Percentiles rank a stretch among this genome's conserved stretches.
These are phyloP conservation scores for Arenaria interpres DNA, from an alignment of 2,113 vertebrate species.

Conservation along the genomic window DNA sequence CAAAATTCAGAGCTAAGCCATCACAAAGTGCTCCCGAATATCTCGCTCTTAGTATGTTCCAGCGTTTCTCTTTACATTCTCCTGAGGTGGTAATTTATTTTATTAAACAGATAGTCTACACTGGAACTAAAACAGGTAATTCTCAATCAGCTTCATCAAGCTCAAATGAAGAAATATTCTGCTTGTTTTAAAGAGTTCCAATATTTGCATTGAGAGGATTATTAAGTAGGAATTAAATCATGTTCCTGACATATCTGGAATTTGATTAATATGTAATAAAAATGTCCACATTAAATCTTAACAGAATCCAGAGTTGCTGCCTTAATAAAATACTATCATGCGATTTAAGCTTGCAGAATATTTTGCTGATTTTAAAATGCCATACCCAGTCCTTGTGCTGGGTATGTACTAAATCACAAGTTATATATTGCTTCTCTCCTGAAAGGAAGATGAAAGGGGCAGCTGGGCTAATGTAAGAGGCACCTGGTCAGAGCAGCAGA, in stretches of 20 bases:
- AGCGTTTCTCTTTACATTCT: not conserved
- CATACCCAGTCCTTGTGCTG: not conserved
- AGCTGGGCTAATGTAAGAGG: not conserved
- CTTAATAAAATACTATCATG: not conserved
- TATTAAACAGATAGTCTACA: conserved; percentile 7
- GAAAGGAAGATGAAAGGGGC: not conserved
- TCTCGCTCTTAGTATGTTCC: not conserved
- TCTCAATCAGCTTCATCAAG: conserved; percentile 21
- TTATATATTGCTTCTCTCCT: not conserved
- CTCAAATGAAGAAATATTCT: not conserved
- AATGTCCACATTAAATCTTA: not conserved
- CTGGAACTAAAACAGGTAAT: not conserved
- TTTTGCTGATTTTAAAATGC: not conserved
- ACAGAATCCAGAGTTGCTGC: conserved; percentile 24
- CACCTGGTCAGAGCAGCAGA: not conserved
- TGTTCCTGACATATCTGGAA: not conserved
- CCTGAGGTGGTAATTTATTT: conserved; percentile 25
- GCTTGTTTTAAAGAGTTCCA: not conserved
- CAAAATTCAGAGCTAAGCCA: not conserved
- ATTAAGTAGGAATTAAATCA: conserved; percentile 38
- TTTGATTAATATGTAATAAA: not conserved
- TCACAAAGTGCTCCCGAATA: conserved; percentile 1
- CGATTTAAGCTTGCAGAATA: not conserved
- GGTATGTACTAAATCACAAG: not conserved
- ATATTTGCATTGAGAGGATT: conserved; percentile 25